Evolutionary conservation across 2,888 invertebrate species (phyloP), one percentile per base, ranked within the genome.

Genomic region (Phortica magna): DNA sequence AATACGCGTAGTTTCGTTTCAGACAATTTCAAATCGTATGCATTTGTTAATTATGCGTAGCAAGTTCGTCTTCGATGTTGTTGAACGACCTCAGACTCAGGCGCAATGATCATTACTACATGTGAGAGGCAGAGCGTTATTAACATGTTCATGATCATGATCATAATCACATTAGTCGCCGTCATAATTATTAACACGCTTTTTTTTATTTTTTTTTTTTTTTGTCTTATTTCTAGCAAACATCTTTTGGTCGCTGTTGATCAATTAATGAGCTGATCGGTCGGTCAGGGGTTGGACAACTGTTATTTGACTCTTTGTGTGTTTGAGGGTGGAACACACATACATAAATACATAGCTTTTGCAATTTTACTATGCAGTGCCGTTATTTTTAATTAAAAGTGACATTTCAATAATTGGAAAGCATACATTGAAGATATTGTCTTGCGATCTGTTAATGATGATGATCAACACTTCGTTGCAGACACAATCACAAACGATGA

Each of bases 351-450:
- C 78, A 79, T 81, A 81, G 79, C 81, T 76, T 76, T 83, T 76
- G 19, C 17, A 55, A 70, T 71, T 61, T 68, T n/a, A 68, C 73
- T 61, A 22, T 85, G 87, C 81, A 80, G 83, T 83, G 85, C 85
- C 82, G 88, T 86, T 88, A 81, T 81, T 84, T 88, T 88, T 88
- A 87, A 87, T 87, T 87, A 81, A 87, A 87, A 84, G 86, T 87
- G 87, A 88, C 87, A 88, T 88, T 87, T 88, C 84, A 88, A 86
- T 87, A 87, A 88, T 88, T 84, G 87, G 82, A 83, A 83, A 81
- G 81, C 83, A 71, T 71, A 71, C 70, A 71, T 55, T 71, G 53
- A 71, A 71, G 55, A 53, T 75, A 77, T 76, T 79, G 75, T 75
- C 75, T 67, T 12, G 55, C n/a, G 68, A 53, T 64, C 75, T 76